Percentiles rank a stretch among this genome's conserved stretches.
These are phyloP conservation scores for Hedya salicella DNA, from an alignment of 2,888 invertebrate species.

Conservation along the genomic window DNA sequence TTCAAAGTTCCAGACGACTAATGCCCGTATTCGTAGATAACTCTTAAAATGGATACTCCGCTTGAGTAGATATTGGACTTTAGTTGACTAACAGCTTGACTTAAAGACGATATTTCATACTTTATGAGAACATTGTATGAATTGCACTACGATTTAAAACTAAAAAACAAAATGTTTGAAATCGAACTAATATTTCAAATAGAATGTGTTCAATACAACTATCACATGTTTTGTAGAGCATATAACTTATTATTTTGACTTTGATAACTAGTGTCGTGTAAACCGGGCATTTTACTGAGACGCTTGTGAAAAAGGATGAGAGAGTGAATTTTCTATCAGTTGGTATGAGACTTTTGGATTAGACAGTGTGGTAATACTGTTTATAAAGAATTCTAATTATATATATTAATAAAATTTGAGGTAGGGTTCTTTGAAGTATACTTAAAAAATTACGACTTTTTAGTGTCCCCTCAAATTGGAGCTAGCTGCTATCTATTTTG, in stretches of 20 bases:
- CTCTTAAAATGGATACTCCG: no score
- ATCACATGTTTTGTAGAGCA: background rate
- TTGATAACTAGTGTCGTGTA: background rate
- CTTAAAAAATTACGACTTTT: background rate
- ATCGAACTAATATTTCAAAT: no score
- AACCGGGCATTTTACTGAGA: background rate
- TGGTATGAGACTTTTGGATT: conserved; percentile 22
- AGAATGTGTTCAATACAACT: background rate
- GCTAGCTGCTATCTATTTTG: background rate
- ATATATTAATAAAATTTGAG: background rate
- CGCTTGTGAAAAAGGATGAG: background rate
- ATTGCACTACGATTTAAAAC: no score
- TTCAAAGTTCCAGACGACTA: no score
- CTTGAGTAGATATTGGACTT: no score
- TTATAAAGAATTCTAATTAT: conserved; percentile 1
- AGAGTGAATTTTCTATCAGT: conserved; percentile 13
- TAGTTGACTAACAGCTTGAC: no score
- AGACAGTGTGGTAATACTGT: conserved; percentile 27
- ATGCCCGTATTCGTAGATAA: no score
- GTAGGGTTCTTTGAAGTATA: background rate
- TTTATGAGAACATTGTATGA: no score
- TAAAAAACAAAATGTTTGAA: no score
- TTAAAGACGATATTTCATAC: no score
- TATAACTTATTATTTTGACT: no score
- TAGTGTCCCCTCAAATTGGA: background rate